Evolutionary conservation across 2,113 vertebrate genomes (phyloP), one percentile per base, ranked within the genome.

Genomic region (Uria aalge): DNA sequence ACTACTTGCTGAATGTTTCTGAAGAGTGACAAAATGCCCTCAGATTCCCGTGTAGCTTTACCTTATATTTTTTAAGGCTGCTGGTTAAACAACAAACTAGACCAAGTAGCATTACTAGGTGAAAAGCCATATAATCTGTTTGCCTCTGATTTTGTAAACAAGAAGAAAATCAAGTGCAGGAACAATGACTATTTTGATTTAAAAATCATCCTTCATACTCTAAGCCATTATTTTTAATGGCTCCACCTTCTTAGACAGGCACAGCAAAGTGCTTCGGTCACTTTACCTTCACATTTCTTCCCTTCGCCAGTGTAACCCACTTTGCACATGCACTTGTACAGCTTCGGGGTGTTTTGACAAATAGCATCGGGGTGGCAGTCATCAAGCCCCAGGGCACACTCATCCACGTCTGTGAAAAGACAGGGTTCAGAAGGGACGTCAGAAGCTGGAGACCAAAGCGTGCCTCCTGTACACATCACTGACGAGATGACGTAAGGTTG

Each of bases 291-390:
- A 63, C 99, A 99, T 27, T 98, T 98, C 92, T 97, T 98, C 69
- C 99, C 99, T 79, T 99, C 99, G 1, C 99, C 99, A 91, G 98
- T 99, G 98, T 98, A 99, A 63, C 99, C 99, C 74, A 99, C 97
- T 98, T 98, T 99, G 96, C 99, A 99, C 62, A 85, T 98, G 98
- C 99, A 99, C 98, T 99, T 99, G 98, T 99, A 99, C 29, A 99
- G 99, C 89, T 98, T 98, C 24, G 97, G 98, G 45, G 99, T 99
- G 94, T 99, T 99, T 71, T 99, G 99, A 98, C 99, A 99, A 98
- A 99, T 98, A 50, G 99, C 99, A 95, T 99, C 98, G 36, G 98
- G 97, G 96, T 99, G 99, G 98, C 99, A 99, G 97, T 98, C 98
- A 91, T 99, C 99, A 59, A 98, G 98, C 81, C 98, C 99, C 85